A percentile compares a stretch with the other conserved stretches of the same genome.
Conservation (phyloP, 2,888 invertebrate species). For the Hyposoter dolosus region DNA sequence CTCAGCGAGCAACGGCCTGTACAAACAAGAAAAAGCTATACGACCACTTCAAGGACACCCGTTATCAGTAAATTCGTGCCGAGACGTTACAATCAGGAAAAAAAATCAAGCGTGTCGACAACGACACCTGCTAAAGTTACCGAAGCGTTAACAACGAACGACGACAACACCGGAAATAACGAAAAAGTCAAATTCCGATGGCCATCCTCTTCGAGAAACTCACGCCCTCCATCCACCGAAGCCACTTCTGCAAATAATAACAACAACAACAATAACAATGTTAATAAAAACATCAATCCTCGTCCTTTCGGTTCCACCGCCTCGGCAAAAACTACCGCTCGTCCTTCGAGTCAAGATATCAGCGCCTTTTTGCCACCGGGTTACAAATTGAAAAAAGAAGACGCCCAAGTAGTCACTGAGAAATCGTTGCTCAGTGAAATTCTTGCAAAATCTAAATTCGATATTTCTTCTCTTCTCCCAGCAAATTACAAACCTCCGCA, state of each 20-base stretch:
- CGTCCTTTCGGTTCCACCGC: constrained; percentile 18
- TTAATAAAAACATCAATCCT: constrained; percentile 53
- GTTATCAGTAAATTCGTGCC: constrained; percentile 80
- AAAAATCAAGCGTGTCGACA: constrained; percentile 71
- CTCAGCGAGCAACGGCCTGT: constrained; percentile 87
- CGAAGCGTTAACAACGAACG: constrained; percentile 21
- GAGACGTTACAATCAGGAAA: constrained; percentile 80
- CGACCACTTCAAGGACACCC: constrained; percentile 85
- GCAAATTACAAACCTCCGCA: constrained; percentile 87
- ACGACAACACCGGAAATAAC: constrained; percentile 38
- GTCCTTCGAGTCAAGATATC: constrained; percentile 84
- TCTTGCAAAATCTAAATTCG: constrained; percentile 81
- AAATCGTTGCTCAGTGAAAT: constrained; percentile 82
- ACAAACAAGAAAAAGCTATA: constrained; percentile 86
- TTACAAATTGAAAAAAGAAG: constrained; percentile 86
- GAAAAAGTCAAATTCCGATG: constrained; percentile 67
- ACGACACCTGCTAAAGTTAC: constrained; percentile 66
- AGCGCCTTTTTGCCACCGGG: constrained; percentile 89
- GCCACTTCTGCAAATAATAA: constrained; percentile 25
- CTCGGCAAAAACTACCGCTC: constrained; percentile 41
- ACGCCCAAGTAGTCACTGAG: constrained; percentile 79
- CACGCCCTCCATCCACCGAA: constrained; percentile 62
- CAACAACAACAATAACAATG: constrained; percentile 4
- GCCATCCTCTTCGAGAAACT: constrained; percentile 68
- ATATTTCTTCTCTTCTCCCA: constrained; percentile 88